These are phyloP conservation scores for Vireo griseus DNA, from an alignment of 2,797 vertebrate species.

Conservation along the genomic window DNA sequence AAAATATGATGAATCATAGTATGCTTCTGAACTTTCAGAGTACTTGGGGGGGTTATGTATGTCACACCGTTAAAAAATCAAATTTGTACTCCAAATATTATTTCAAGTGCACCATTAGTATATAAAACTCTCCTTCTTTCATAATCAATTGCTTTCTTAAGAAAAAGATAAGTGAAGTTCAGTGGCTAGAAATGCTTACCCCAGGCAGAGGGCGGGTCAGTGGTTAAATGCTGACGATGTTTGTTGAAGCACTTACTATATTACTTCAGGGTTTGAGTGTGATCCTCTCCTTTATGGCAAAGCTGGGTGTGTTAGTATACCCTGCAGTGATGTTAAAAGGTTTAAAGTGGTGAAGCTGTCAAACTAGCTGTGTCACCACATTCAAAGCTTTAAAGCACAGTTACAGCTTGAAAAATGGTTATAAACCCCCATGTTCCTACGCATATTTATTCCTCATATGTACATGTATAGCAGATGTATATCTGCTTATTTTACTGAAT, in stretches of 20 bases:
- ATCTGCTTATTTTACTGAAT: neutral
- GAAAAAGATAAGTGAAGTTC: neutral
- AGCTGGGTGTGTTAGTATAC: neutral
- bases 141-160: neutral
- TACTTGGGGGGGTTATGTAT: neutral
- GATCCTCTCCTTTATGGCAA: neutral
- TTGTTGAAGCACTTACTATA: neutral
- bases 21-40: neutral
- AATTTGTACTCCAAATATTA: neutral
- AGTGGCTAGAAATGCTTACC: neutral
- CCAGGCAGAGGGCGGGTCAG: neutral
- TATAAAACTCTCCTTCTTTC: neutral
- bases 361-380: conserved; percentile 29
- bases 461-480: neutral
- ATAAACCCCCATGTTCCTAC: neutral
- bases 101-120: neutral
- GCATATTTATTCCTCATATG: neutral
- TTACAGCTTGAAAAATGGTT: neutral
- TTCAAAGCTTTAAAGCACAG: neutral
- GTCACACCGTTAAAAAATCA: neutral
- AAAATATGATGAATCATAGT: neutral
- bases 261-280: neutral
- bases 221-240: neutral
- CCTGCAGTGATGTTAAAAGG: conserved; percentile 5
- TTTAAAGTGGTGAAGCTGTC: neutral